phyloP scores from a whole-genome alignment of 30 jellyfish, hydroid and myxozoan genomes.

The Clytia hemisphaerica region DNA sequence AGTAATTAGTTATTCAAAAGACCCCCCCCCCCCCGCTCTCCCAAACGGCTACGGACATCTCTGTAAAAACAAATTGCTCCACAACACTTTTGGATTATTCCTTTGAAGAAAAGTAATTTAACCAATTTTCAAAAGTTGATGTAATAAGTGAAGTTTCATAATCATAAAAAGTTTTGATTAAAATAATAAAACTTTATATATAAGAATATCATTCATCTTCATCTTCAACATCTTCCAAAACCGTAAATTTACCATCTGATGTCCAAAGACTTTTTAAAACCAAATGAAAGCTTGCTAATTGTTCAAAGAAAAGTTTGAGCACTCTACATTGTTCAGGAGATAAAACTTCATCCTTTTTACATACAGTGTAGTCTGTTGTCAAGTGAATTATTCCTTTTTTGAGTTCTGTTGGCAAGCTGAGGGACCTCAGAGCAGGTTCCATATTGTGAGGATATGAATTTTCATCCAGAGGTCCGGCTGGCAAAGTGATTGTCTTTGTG shows the following conservation, averaged over 20 bases:
- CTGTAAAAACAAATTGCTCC: too few relatives aligned
- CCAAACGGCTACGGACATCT: too few relatives aligned
- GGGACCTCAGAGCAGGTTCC: constrained; percentile 89
- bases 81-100: too few relatives aligned
- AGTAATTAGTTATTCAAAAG: too few relatives aligned
- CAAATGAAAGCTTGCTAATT: constrained; percentile 67
- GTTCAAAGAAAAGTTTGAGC: constrained; percentile 63
- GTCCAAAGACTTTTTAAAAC: constrained; percentile 68
- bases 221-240: too few relatives aligned
- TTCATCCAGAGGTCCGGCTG: constrained; percentile 88
- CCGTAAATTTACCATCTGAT: constrained; percentile 68
- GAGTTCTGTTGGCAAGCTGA: constrained; percentile 80
- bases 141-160: too few relatives aligned
- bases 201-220: too few relatives aligned
- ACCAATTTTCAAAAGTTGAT: too few relatives aligned
- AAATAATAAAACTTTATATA: too few relatives aligned
- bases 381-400: constrained; percentile 78
- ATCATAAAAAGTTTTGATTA: too few relatives aligned
- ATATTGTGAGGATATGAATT: constrained; percentile 67
- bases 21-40: too few relatives aligned
- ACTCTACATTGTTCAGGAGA: constrained; percentile 97
- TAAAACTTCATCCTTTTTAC: constrained; percentile 77
- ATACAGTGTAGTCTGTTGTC: constrained; percentile 55
- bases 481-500: constrained; percentile 48
- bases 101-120: too few relatives aligned